Conservation (phyloP, 2,113 vertebrate species). For the Neolamprologus cancellatus region DNA sequence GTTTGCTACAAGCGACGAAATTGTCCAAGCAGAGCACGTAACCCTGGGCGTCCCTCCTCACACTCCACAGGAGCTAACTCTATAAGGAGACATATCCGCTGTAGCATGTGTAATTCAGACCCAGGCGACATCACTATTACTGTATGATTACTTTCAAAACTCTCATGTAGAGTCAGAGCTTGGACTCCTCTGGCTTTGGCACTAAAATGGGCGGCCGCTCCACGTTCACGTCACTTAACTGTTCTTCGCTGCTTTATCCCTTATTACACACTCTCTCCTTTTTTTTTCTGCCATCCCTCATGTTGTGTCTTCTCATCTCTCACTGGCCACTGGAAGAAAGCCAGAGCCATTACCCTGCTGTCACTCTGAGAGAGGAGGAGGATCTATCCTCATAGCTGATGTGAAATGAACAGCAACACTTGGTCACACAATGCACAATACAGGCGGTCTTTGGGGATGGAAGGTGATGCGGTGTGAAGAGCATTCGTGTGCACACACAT, state of each 20-base stretch:
- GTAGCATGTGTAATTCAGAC: neutral
- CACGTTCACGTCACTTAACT: neutral
- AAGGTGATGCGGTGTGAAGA: neutral
- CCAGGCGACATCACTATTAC: neutral
- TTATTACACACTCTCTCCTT: neutral
- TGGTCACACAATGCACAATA: conserved; percentile 8
- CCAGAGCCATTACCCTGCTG: conserved; percentile 64
- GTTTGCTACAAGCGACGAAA: neutral
- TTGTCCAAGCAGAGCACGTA: conserved; percentile 30
- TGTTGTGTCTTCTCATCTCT: conserved; percentile 14
- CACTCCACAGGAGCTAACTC: neutral
- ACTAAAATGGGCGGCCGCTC: neutral
- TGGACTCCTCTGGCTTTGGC: neutral
- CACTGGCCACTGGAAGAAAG: conserved; percentile 33
- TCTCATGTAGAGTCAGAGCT: conserved; percentile 6
- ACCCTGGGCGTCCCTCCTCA: conserved; percentile 4
- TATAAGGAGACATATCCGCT: neutral
- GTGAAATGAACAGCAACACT: conserved; percentile 42
- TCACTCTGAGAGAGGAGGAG: conserved; percentile 40
- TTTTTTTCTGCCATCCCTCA: neutral
- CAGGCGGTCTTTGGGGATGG: neutral
- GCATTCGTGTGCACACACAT: neutral
- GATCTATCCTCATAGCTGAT: conserved; percentile 54
- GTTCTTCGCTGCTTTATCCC: conserved; percentile 2
- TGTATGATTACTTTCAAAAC: conserved; percentile 13